These are phyloP conservation scores for Alcis repandata DNA, from an alignment of 2,888 invertebrate species.

Conservation along the genomic window DNA sequence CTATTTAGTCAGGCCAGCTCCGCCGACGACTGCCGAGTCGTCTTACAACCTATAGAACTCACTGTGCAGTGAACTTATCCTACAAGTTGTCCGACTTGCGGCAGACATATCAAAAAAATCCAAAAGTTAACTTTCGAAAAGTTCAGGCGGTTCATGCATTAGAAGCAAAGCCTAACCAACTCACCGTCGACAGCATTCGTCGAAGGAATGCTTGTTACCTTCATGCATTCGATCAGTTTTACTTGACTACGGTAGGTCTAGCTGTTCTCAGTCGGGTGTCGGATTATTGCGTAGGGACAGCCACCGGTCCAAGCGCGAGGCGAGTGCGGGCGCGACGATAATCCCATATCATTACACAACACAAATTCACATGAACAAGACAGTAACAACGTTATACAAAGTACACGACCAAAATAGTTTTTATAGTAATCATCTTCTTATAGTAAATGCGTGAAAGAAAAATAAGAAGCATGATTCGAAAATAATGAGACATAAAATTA, in stretches of 20 bases:
- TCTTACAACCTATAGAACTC: no score
- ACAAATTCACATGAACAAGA: slow-evolving; percentile 86
- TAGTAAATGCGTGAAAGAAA: slow-evolving; percentile 69
- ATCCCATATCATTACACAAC: slow-evolving; percentile 79
- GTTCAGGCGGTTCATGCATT: slow-evolving; percentile 49
- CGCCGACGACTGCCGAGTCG: no score
- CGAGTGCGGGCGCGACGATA: slow-evolving; percentile 83
- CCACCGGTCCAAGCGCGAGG: slow-evolving; percentile 79
- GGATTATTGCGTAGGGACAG: slow-evolving; percentile 73
- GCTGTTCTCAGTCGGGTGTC: slow-evolving; percentile 71
- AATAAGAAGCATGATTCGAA: slow-evolving; percentile 75
- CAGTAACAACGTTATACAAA: slow-evolving; percentile 74
- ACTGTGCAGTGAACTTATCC: no score
- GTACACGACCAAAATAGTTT: slow-evolving; percentile 86
- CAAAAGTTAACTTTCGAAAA: slow-evolving; percentile 44
- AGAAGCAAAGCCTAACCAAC: slow-evolving; percentile 74
- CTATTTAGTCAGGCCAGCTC: no score
- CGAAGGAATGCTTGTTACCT: slow-evolving; percentile 82
- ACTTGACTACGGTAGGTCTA: slow-evolving; percentile 80
- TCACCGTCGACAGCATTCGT: slow-evolving; percentile 82
- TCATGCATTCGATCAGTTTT: slow-evolving; percentile 79
- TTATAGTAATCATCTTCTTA: slow-evolving; percentile 68
- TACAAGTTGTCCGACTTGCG: no score
- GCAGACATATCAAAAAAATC: slow-evolving; percentile 20
- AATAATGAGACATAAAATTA: slow-evolving; percentile 62